Evolutionary conservation across 2,888 invertebrate species (phyloP), one percentile per base, ranked within the genome.

Genomic region (Marasmarcha lunaedactyla): DNA sequence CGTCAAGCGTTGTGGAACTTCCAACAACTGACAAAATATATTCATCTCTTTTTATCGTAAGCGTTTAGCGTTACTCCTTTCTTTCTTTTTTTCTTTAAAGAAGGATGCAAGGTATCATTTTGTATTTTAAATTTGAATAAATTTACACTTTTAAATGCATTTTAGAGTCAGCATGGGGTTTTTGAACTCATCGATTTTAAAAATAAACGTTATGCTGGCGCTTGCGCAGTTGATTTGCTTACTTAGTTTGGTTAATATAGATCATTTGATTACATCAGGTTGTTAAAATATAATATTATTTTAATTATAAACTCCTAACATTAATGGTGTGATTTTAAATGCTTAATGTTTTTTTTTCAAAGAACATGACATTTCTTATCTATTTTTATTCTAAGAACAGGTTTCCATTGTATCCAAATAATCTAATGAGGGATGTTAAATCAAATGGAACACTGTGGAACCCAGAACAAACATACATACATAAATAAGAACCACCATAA

Each of bases 121-220:
- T 30, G 30, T 73, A 74, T 72, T 71, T 71, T 57, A 70, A 76
- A 76, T 77, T 76, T 77, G 68, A 77, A 78, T 78, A 78, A 74
- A 77, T 78, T 78, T 78, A 76, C 77, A 77, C 74, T 71, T 74
- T 72, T 64, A 74, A 71, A 69, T 71, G 63, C 69, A 66, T 58
- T 55, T 52, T 54, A 43, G 54, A 53, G 68, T 62, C 63, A 57
- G 53, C 52, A 51, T 30, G 53, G 59, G 73, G 68, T 71, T 58
- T 47, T 61, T 68, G 71, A 71, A 63, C 73, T 59, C 57, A 20
- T 20, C 20, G 20, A 20, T 40, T 45, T 45, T 48, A 47, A 41
- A 47, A 47, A 44, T 52, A 52, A 56, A 52, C 43, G 43, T 44
- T 45, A 48, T 48, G 45, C 39, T 27, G 20, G 26, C 38, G 35